These are phyloP conservation scores for Laspeyria flexula DNA, from an alignment of 2,888 invertebrate genomes.

Conservation along the genomic window DNA sequence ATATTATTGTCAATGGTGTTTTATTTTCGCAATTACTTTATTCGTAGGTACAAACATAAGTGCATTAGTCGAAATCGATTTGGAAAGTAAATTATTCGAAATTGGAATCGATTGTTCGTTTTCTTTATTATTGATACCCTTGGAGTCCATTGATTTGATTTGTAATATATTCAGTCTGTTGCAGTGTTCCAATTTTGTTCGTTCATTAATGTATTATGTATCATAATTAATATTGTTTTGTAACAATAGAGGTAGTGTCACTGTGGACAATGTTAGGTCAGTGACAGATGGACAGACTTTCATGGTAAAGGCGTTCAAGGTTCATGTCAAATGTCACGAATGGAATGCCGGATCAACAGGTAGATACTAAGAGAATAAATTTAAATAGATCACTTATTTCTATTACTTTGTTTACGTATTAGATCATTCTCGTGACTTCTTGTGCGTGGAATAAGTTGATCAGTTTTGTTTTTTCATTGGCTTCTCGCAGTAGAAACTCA, in stretches of 20 bases:
- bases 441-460: neutral
- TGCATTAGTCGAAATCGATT: slow-evolving; percentile 31
- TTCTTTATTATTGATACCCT: slow-evolving; percentile 41
- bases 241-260: slow-evolving; percentile 57
- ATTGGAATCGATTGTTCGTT: slow-evolving; percentile 43
- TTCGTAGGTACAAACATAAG: slow-evolving; percentile 22
- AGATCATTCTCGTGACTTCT: slow-evolving; percentile 4
- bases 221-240: slow-evolving; percentile 49
- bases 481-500: neutral
- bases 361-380: slow-evolving; percentile 37
- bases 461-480: neutral
- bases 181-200: slow-evolving; percentile 25
- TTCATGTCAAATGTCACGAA: slow-evolving; percentile 62
- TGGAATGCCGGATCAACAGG: slow-evolving; percentile 50
- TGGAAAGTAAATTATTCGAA: slow-evolving; percentile 34
- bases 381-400: slow-evolving; percentile 39
- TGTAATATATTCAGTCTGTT: slow-evolving; percentile 33
- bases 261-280: slow-evolving; percentile 55
- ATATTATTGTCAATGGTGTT: neutral
- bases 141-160: slow-evolving; percentile 38
- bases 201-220: slow-evolving; percentile 37
- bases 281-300: slow-evolving; percentile 61
- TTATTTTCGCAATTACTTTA: slow-evolving; percentile 28
- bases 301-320: slow-evolving; percentile 52
- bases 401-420: slow-evolving; percentile 20